A percentile compares a stretch with the other conserved stretches of the same genome.
These are phyloP conservation scores for Drosophila setifemur DNA, from an alignment of 1,140 invertebrate species.

Conservation along the genomic window DNA sequence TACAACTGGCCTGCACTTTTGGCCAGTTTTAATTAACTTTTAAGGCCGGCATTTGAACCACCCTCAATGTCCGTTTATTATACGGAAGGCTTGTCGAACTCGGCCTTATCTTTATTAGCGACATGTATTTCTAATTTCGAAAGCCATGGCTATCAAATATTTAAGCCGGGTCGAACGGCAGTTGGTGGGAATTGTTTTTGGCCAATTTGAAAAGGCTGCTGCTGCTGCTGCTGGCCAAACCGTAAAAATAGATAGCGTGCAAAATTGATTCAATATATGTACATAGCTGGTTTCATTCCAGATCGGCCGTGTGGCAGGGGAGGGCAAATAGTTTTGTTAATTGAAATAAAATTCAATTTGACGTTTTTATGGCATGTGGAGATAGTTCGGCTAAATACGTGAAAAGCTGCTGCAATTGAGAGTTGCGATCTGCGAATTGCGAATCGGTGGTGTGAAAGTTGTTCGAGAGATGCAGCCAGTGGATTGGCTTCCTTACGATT, in stretches of 20 bases:
- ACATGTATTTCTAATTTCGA: slow-evolving; percentile 63
- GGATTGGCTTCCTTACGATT: slow-evolving; percentile 3
- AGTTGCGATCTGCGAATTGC: slow-evolving; percentile 10
- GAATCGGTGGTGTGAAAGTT: slow-evolving; percentile 58
- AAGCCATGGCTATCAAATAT: slow-evolving; percentile 46
- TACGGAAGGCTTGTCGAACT: not conserved
- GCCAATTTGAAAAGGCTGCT: slow-evolving; percentile 34
- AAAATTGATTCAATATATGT: slow-evolving; percentile 45
- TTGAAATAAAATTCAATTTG: slow-evolving; percentile 79
- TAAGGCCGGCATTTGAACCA: not conserved
- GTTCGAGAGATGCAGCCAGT: slow-evolving; percentile 59
- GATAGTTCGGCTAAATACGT: slow-evolving; percentile 72
- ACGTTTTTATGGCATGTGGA: slow-evolving; percentile 72
- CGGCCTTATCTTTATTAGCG: slow-evolving; percentile 60
- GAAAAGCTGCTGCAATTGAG: slow-evolving; percentile 48
- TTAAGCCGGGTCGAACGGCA: slow-evolving; percentile 7
- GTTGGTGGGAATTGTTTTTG: slow-evolving; percentile 11
- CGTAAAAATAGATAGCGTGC: slow-evolving; percentile 52
- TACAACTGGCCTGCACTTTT: slow-evolving; percentile 26
- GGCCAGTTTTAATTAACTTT: slow-evolving; percentile 62
- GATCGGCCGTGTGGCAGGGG: slow-evolving; percentile 3
- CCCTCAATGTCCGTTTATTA: slow-evolving; percentile 1
- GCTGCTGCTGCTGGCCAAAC: slow-evolving; percentile 19
- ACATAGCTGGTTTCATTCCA: slow-evolving; percentile 40
- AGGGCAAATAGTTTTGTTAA: slow-evolving; percentile 67